Percentiles rank a stretch among this genome's conserved stretches.
Conservation (phyloP, 2,888 invertebrate species). For the Epinotia ramella region DNA sequence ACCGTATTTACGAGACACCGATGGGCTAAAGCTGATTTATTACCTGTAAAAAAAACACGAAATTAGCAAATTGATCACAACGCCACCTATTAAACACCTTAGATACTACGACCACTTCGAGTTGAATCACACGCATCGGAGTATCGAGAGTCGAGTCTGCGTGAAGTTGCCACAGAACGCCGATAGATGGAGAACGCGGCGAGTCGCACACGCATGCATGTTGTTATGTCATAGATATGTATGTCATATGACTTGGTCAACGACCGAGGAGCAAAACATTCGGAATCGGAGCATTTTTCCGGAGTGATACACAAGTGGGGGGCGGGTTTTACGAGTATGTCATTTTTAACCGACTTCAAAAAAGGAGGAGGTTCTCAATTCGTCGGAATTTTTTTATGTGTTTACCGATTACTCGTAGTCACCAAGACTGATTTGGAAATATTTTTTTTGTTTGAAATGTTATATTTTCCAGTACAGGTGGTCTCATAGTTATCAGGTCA, state of each 20-base stretch:
- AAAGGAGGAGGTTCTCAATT: no score
- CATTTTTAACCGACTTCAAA: not conserved
- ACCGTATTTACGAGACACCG: not conserved
- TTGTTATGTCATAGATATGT: constrained; percentile 38
- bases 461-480: no score
- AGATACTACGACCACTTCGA: constrained; percentile 10
- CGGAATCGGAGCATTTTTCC: constrained; percentile 21
- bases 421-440: no score
- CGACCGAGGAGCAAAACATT: constrained; percentile 44
- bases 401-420: no score
- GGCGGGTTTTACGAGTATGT: not conserved
- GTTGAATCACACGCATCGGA: constrained; percentile 4
- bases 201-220: constrained; percentile 34
- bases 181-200: constrained; percentile 18
- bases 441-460: no score
- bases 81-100: constrained; percentile 22
- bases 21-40: not conserved
- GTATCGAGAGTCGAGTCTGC: not conserved
- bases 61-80: not conserved
- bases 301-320: constrained; percentile 6
- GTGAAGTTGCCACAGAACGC: not conserved
- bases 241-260: constrained; percentile 45
- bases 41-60: constrained; percentile 41
- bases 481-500: no score
- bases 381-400: no score